Percentiles rank a stretch among this genome's conserved stretches.
phyloP scores from a whole-genome alignment of 2,888 invertebrate genomes.

The Lochmaea crataegi region DNA sequence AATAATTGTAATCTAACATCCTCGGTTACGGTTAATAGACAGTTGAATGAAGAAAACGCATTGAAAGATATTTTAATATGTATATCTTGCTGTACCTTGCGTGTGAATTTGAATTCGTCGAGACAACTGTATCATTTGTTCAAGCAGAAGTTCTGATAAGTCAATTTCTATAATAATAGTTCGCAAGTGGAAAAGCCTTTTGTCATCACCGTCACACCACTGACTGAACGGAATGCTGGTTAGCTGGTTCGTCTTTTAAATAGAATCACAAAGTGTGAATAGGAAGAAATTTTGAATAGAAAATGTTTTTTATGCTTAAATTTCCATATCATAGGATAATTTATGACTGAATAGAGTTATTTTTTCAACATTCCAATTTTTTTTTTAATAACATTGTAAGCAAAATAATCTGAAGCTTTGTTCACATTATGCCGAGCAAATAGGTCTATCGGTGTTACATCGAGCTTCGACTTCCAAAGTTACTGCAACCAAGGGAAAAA shows the following conservation, averaged over 20 bases:
- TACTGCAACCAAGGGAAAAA: too few relatives aligned
- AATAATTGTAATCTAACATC: slow-evolving; percentile 1
- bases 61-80: slow-evolving; percentile 18
- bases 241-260: slow-evolving; percentile 14
- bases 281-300: slow-evolving; percentile 1
- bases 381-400: too few relatives aligned
- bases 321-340: too few relatives aligned
- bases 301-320: background rate
- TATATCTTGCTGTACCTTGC: slow-evolving; percentile 15
- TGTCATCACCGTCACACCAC: slow-evolving; percentile 31
- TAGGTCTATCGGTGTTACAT: too few relatives aligned
- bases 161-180: slow-evolving; percentile 40
- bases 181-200: slow-evolving; percentile 29
- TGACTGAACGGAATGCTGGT: background rate
- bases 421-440: too few relatives aligned
- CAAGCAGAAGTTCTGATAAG: slow-evolving; percentile 45
- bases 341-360: too few relatives aligned
- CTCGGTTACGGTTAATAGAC: slow-evolving; percentile 17
- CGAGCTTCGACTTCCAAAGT: too few relatives aligned
- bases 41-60: slow-evolving; percentile 24
- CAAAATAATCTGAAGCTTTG: too few relatives aligned
- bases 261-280: slow-evolving; percentile 21
- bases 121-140: slow-evolving; percentile 31
- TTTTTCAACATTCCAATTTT: too few relatives aligned
- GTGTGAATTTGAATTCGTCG: slow-evolving; percentile 14